Conservation (phyloP, 2,113 vertebrate species). For the Glaucomys volans region DNA sequence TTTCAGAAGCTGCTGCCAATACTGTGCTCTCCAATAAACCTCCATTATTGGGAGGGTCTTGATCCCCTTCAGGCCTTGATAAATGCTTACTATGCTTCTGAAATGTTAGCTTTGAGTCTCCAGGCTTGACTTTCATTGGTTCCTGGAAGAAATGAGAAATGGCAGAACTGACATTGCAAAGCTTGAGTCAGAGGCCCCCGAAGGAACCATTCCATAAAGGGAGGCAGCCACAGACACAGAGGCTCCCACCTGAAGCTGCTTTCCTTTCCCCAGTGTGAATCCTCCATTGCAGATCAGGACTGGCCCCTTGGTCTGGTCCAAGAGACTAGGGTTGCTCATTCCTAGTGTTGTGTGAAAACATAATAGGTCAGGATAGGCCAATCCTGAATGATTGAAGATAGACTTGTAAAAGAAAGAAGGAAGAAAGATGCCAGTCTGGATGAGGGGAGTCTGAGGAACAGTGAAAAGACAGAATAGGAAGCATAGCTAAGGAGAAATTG, state of each 20-base stretch:
- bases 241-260: not conserved
- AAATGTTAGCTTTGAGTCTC: constrained; percentile 72
- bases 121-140: constrained; percentile 31
- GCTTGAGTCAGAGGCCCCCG: not conserved
- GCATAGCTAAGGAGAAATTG: not conserved
- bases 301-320: not conserved
- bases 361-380: not conserved
- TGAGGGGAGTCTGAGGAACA: not conserved
- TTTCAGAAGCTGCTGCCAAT: constrained; percentile 83
- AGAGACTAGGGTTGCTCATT: not conserved
- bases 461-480: not conserved
- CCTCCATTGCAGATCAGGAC: not conserved
- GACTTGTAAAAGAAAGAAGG: not conserved
- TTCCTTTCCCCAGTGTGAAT: not conserved
- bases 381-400: not conserved
- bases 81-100: constrained; percentile 80
- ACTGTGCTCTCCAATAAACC: constrained; percentile 79
- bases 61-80: constrained; percentile 77
- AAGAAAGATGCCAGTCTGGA: not conserved
- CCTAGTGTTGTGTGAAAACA: not conserved
- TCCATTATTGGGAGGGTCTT: constrained; percentile 75
- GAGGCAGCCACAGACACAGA: not conserved
- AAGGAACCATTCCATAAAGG: not conserved
- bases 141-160: constrained; percentile 18
- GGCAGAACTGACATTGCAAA: not conserved